Percentiles rank a stretch among this genome's conserved stretches.
Evolutionary conservation across 2,113 vertebrate genomes (phyloP).

Genomic region (Cranoglanis bouderius): DNA sequence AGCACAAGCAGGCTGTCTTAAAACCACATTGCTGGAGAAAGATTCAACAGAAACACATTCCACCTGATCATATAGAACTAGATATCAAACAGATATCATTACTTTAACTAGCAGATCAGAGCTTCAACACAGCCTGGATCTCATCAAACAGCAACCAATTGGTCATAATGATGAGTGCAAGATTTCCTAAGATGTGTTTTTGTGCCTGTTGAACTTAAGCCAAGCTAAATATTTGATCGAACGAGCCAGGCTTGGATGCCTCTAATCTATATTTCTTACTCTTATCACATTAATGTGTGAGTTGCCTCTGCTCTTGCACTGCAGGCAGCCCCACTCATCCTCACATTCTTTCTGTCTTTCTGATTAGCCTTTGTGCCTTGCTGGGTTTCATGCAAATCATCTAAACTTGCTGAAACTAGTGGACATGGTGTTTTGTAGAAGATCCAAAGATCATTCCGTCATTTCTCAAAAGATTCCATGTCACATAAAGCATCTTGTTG

Average conservation of each 20-base stretch:
- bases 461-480: background rate
- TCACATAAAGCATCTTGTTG: conserved; percentile 52
- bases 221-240: conserved; percentile 58
- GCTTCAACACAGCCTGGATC: conserved; percentile 41
- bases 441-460: background rate
- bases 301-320: conserved; percentile 53
- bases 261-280: conserved; percentile 62
- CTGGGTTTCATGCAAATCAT: conserved; percentile 30
- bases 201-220: conserved; percentile 46
- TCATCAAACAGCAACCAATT: conserved; percentile 50
- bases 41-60: conserved; percentile 34
- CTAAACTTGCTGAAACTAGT: conserved; percentile 15
- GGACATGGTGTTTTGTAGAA: background rate
- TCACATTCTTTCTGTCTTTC: conserved; percentile 53
- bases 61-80: conserved; percentile 45
- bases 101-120: conserved; percentile 43
- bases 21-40: conserved; percentile 49
- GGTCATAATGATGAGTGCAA: conserved; percentile 55
- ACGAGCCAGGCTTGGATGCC: conserved; percentile 50
- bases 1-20: conserved; percentile 60
- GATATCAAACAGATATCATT: conserved; percentile 53
- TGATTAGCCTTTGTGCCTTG: conserved; percentile 63
- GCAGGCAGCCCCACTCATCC: conserved; percentile 51
- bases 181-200: conserved; percentile 55
- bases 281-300: conserved; percentile 63